Evolutionary conservation across 1,140 invertebrate genomes (phyloP), one percentile per base, ranked within the genome.

Genomic region (Pogonognathellus flavescens): DNA sequence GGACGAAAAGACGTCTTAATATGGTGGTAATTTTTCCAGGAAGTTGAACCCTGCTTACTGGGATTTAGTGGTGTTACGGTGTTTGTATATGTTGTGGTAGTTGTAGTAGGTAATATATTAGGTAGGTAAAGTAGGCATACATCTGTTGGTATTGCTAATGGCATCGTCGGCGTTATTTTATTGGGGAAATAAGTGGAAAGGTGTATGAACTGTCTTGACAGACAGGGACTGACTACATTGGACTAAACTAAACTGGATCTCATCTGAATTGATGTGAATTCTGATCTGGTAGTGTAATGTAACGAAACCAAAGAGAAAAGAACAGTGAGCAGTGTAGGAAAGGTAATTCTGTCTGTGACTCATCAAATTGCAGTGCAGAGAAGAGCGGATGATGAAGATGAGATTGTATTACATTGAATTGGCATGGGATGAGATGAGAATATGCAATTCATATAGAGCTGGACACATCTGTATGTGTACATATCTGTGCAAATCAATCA

Each of bases 151-250:
- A 14, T 55, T 11, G 53, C 16, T 14, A 55, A 55, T 55, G 53
- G 31, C 31, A 41, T 41, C 31, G 31, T 1, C 31, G 31, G 31
- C 31, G 31, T 41, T 55, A 55, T 55, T 55, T 14, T 66, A 66
- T 13, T 13, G 14, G 62, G 25, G 25, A 66, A 66, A 66, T 25
- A 66, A 66, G 25, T 66, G 62, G 11, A 66, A 66, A 66, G 62
- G 62, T 66, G 62, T 25, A 66, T 66, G 62, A 66, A 66, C 62
- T 66, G 62, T 66, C 8, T 66, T 66, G 62, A 66, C 62, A 66
- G 62, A 66, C 62, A 25, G 62, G 62, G 62, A 66, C 62, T 66
- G 60, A 4, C 22, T 62, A 10, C 20, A 31, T 66, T 66, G 59
- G n/a, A 60, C 59, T 60, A 25, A 9, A 66, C 2, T 66, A 66